These are phyloP conservation scores for Homalodisca vitripennis DNA, from an alignment of 1,140 invertebrate species.

Conservation along the genomic window DNA sequence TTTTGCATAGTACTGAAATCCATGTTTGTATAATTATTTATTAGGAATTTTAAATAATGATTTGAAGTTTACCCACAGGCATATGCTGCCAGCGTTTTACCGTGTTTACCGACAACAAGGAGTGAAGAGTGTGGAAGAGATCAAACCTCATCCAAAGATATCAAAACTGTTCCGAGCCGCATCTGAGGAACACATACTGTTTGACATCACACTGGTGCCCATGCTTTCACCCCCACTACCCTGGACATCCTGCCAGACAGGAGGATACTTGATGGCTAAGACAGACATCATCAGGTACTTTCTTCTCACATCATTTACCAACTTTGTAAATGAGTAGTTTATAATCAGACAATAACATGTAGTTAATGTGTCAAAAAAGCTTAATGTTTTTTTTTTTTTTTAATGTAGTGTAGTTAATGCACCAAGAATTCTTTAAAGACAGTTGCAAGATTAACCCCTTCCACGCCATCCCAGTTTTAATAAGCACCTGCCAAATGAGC, in stretches of 20 bases:
- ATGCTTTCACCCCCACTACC: slow-evolving; percentile 79
- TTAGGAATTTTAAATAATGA: background rate
- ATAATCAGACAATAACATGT: too few species aligned
- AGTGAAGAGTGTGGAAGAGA: slow-evolving; percentile 64
- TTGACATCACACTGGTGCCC: slow-evolving; percentile 69
- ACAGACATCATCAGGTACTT: slow-evolving; percentile 61
- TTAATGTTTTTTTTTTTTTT: too few species aligned
- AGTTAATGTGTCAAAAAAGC: too few species aligned
- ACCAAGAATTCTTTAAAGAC: too few species aligned
- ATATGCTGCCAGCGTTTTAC: slow-evolving; percentile 75
- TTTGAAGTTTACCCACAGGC: slow-evolving; percentile 45
- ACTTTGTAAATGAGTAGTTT: too few species aligned
- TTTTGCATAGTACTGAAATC: slow-evolving; percentile 47
- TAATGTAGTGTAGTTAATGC: too few species aligned
- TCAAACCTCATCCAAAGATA: slow-evolving; percentile 82
- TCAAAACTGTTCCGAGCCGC: slow-evolving; percentile 64
- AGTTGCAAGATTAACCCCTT: too few species aligned
- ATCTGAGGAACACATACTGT: slow-evolving; percentile 62
- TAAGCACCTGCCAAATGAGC: too few species aligned
- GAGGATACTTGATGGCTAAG: slow-evolving; percentile 75
- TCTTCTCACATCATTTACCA: slow-evolving; percentile 18
- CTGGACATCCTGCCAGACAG: slow-evolving; percentile 65
- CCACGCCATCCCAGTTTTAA: too few species aligned
- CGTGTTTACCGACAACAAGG: slow-evolving; percentile 71
- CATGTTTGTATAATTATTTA: slow-evolving; percentile 17